A percentile compares a stretch with the other conserved stretches of the same genome.
These are phyloP conservation scores for Bubo blakistoni DNA, from an alignment of 2,113 vertebrate genomes.

Conservation along the genomic window DNA sequence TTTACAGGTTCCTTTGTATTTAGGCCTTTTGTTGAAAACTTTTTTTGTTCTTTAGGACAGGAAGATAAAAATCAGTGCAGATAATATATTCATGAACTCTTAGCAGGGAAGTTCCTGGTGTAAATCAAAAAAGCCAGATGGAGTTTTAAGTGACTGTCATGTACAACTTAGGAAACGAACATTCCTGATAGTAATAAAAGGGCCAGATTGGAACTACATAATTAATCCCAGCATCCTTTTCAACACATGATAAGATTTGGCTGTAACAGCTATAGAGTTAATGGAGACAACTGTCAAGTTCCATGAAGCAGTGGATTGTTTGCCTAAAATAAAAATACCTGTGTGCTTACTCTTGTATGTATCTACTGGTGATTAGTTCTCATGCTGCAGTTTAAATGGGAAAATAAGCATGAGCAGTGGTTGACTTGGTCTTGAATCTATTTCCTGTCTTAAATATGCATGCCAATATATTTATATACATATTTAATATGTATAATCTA, in stretches of 20 bases:
- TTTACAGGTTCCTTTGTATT: not conserved
- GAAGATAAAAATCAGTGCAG: not conserved
- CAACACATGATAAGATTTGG: conserved; percentile 30
- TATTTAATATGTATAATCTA: not conserved
- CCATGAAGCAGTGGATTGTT: not conserved
- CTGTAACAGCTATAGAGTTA: not conserved
- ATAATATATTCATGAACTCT: not conserved
- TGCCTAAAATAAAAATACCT: conserved; percentile 7
- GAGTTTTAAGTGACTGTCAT: conserved; percentile 28
- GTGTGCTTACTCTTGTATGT: not conserved
- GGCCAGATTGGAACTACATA: conserved; percentile 29
- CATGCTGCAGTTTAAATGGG: not conserved
- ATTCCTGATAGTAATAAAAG: conserved; percentile 20
- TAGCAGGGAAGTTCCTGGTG: conserved; percentile 9
- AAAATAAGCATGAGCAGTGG: not conserved
- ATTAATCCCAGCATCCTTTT: conserved; percentile 7
- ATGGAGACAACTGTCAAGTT: not conserved
- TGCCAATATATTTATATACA: not conserved
- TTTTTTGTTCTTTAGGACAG: not conserved
- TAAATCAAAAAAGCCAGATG: conserved; percentile 54
- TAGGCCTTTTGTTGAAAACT: not conserved
- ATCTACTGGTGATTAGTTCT: not conserved
- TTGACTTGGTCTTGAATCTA: not conserved
- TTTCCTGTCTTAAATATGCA: not conserved
- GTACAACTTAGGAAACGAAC: not conserved